phyloP scores from a whole-genome alignment of 2,888 invertebrate species.

The Orthosia cruda region DNA sequence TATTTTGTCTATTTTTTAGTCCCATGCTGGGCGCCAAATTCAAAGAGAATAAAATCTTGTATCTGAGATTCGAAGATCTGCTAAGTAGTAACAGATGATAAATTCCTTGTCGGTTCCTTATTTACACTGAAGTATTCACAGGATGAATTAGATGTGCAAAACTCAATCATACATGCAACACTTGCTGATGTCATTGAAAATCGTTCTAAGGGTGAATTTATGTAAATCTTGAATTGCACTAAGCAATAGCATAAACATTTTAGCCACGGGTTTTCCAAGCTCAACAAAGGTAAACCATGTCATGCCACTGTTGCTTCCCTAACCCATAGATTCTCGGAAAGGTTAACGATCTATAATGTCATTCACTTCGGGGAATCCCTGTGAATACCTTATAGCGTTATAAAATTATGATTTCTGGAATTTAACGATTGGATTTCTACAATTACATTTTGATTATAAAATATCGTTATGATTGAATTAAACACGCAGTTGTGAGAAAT shows the following conservation, averaged over 20 bases:
- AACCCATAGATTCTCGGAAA: conserved; percentile 28
- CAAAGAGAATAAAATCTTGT: too few relatives aligned
- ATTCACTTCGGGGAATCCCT: conserved; percentile 32
- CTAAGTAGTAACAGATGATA: too few relatives aligned
- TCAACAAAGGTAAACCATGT: neutral
- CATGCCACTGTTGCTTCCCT: neutral
- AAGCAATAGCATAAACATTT: neutral
- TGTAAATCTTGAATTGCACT: neutral
- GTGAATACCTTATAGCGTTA: neutral
- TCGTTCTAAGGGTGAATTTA: too few relatives aligned
- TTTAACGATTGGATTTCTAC: neutral
- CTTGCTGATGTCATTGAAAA: neutral
- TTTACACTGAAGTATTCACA: neutral
- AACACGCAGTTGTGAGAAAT: neutral
- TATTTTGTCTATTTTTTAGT: neutral
- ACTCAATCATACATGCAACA: neutral
- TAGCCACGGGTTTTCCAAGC: too few relatives aligned
- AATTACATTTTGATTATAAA: neutral
- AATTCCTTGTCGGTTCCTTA: neutral
- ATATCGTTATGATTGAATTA: neutral
- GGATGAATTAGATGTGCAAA: neutral
- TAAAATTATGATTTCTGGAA: conserved; percentile 6
- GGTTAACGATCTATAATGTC: conserved; percentile 24
- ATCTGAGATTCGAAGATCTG: neutral
- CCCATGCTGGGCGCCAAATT: conserved; percentile 10